Percentiles rank a stretch among this genome's conserved stretches.
phyloP scores from a whole-genome alignment of 2,888 invertebrate species.

The Lasioglossum marginatum region DNA sequence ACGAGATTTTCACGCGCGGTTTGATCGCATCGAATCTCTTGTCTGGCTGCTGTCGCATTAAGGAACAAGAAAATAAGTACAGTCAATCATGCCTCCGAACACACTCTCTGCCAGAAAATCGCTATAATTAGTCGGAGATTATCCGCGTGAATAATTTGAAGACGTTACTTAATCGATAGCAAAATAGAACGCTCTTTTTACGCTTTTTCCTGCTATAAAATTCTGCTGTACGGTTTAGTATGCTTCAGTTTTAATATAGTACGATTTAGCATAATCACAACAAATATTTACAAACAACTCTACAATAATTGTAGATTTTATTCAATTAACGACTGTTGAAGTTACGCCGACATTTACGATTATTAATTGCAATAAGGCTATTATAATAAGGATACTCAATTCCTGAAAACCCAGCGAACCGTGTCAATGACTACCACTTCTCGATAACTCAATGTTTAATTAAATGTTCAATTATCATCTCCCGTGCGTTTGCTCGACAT shows the following conservation, averaged over 20 bases:
- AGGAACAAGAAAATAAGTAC: constrained; percentile 4
- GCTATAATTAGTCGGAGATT: not conserved
- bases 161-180: not conserved
- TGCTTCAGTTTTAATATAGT: no score
- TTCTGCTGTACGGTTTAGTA: not conserved
- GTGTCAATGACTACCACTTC: not conserved
- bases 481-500: not conserved
- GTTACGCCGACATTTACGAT: not conserved
- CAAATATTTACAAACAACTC: not conserved
- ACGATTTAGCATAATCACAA: not conserved
- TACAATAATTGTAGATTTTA: not conserved
- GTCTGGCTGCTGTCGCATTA: constrained; percentile 22
- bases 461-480: not conserved
- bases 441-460: not conserved
- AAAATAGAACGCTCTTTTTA: not conserved
- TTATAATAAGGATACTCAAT: not conserved
- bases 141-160: not conserved
- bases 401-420: not conserved
- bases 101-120: not conserved
- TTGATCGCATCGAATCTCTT: constrained; percentile 27
- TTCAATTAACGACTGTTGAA: not conserved
- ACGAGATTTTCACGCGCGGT: constrained; percentile 56
- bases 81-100: not conserved
- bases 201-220: not conserved
- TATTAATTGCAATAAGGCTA: not conserved